phyloP scores from a whole-genome alignment of 2,797 vertebrate species.

The Crax fasciolata region DNA sequence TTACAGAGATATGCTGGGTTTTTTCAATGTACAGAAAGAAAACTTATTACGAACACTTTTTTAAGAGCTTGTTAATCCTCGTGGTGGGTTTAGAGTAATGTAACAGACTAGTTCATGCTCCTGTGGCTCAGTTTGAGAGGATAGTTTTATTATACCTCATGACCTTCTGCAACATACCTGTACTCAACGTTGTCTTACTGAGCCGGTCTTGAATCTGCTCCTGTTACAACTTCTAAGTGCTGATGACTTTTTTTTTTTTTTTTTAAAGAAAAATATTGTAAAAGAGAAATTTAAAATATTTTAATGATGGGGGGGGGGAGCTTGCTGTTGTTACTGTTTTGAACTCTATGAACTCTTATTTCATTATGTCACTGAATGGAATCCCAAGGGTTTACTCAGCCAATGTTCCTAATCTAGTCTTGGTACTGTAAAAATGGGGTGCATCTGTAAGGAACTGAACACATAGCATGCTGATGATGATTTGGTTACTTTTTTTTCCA shows the following conservation, averaged over 20 bases:
- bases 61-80: neutral
- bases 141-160: conserved; percentile 74
- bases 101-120: conserved; percentile 24
- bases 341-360: conserved; percentile 20
- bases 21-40: conserved; percentile 44
- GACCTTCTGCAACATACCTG: conserved; percentile 64
- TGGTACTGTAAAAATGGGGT: conserved; percentile 52
- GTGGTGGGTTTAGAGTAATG: conserved; percentile 56
- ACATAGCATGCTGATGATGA: neutral
- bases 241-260: conserved; percentile 45
- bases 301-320: conserved; percentile 26
- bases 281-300: conserved; percentile 52
- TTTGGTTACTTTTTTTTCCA: conserved; percentile 39
- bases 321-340: conserved; percentile 56
- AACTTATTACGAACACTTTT: conserved; percentile 26
- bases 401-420: conserved; percentile 34
- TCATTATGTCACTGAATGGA: conserved; percentile 26
- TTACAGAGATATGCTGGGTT: conserved; percentile 8
- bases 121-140: conserved; percentile 65
- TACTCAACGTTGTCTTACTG: conserved; percentile 77
- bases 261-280: conserved; percentile 47
- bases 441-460: conserved; percentile 29
- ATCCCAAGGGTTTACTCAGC: conserved; percentile 26
- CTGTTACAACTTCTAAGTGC: conserved; percentile 62
- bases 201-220: conserved; percentile 74